Evolutionary conservation across 2,888 invertebrate species (phyloP), one percentile per base, ranked within the genome.

Genomic region (Leptopterna dolabrata): DNA sequence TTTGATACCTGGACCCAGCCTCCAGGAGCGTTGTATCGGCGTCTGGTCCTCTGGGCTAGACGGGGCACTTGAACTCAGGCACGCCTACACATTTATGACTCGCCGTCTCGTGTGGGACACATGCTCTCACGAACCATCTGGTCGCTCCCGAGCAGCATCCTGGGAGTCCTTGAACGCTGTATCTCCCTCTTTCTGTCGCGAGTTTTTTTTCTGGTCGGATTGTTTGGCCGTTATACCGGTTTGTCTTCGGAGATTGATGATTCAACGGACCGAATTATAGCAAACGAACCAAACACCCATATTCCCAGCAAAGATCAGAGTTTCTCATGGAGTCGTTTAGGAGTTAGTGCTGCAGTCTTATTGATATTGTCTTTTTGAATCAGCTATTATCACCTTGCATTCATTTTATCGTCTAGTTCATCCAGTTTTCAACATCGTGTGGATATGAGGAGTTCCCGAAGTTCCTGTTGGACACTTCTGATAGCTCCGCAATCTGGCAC

Each of bases 191-290:
- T 6, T 63, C 24, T 24, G 63, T 24, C 24, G 63, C 63, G 19
- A 19, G 13, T 63, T 63, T 63, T 63, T n/a, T 63, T n/a, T 16
- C n/a, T 51, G 0, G n/a, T 51, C 51, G 63, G 63, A 63, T 63
- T 63, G 63, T 63, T 24, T 63, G 63, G 63, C 63, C 63, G 63
- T 63, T 63, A 63, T 63, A 63, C 63, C 63, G 63, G 63, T 63
- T 63, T 63, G 24, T 63, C 11, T 24, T 63, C 63, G 2, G 27
- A 24, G 63, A 63, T n/a, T 9, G 11, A 27, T 63, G 51, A 51
- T 24, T 24, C 24, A 24, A 19, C 24, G 24, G 27, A 19, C 24
- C 19, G 63, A 27, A 24, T 0, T 4, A 63, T 63, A 63, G 24
- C 63, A 7, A 63, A 63, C 63, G 63, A n/a, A n/a, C 51, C n/a